Base-by-base conservation (phyloP, 2,113 vertebrate species). In the Erpornis zantholeuca region DNA sequence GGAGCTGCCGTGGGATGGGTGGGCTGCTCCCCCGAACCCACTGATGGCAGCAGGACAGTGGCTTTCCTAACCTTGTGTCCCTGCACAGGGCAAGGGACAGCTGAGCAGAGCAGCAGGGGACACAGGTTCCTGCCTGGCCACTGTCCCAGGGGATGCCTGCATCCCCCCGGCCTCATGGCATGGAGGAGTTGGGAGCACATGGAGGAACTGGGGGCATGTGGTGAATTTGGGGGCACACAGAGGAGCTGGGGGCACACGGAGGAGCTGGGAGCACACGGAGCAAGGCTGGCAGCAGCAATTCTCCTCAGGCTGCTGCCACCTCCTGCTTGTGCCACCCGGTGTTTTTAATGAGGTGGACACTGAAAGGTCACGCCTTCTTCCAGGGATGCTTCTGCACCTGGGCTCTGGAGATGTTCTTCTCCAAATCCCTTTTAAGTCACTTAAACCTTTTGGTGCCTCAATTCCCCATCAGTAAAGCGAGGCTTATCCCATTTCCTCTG, bases 391-490 rank as follows among this genome's bases (percentile, higher is more conserved):
- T 82, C 69, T 29, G 65, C 1, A 6, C 49, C 78, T 13, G 10
- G 21, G 31, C 42, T 78, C 44, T 52, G 22, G 72, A 71, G 65
- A 73, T 29, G 15, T 16, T 69, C 59, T 38, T 54, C n/a, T 81
- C 49, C 3, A 10, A 94, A 95, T 70, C 76, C 52, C 52, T 50
- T 12, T 50, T 90, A 95, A 90, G 36, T 71, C 88, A 73, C 72
- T 86, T 81, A 83, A 84, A 86, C n/a, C 60, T 56, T 73, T 33
- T 22, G 28, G 77, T 64, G 52, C 69, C 76, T 93, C 76, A 45
- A 9, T 59, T 93, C 42, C 38, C 47, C 35, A 24, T 19, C 3
- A 6, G 36, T 36, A 81, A 68, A 71, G 42, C 1, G 1, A 88
- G 31, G 52, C n/a, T 94, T 69, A 71, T 9, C n/a, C 23, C 28